Evolutionary conservation across 2,113 vertebrate species (phyloP), one percentile per base, ranked within the genome.

Genomic region (Phyllostomus discolor): DNA sequence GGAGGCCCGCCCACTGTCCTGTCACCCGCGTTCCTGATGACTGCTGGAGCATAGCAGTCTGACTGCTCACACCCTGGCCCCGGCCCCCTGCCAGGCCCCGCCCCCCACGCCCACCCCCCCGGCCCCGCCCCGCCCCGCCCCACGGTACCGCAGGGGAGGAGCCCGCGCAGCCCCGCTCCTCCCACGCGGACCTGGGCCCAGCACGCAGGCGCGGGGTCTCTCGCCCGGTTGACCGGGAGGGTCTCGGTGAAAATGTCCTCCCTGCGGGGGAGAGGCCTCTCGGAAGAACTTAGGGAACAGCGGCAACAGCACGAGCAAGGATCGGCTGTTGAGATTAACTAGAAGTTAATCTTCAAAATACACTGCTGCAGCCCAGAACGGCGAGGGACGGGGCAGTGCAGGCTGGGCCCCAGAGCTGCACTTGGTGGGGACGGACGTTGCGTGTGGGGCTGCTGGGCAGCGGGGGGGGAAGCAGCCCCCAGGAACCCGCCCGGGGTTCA

Each of bases 61-160:
- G 19, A 70, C 19, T 10, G 35, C 35, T 70, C 20, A 5, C 2
- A 1, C 43, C 43, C 43, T 6, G 43, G 4, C 43, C 43, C 43
- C 6, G 43, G 43, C 43, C 43, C 5, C 38, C n/a, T n/a, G 38
- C 38, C 38, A 41, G 38, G 38, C 38, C 38, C 38, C 38, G 38
- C 38, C 38, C 38, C 38, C 38, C 38, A 41, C 38, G 38, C 6
- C 0, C 38, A 4, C 38, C 38, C 43, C 43, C 43, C 43, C 1
- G 43, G 6, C 43, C 43, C 43, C 6, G 43, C 3, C 38, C 38
- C 38, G 43, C 67, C 66, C 33, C 1, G 67, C 33, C 66, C 66
- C 59, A 12, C 31, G 4, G 33, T 1, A 1, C 31, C 2, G 12
- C 12, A 0, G 5, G 4, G 64, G 64, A 17, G 64, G 3, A n/a